A percentile compares a stretch with the other conserved stretches of the same genome.
Evolutionary conservation across 2,113 vertebrate genomes (phyloP).

Genomic region (Micronisus gabar): DNA sequence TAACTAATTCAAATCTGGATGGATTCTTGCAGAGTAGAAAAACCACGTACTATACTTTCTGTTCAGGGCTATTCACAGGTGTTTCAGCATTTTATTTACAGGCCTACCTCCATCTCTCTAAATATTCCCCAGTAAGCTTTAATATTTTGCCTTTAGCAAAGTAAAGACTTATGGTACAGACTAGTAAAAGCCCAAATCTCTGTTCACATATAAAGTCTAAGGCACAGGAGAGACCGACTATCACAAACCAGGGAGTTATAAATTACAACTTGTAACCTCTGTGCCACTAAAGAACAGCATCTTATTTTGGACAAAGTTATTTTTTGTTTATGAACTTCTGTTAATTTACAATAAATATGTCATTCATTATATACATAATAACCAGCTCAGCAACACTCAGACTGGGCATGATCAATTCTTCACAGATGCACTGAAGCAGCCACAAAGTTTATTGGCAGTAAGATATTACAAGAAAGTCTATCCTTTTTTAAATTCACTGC

Average conservation of each 20-base stretch:
- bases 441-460: background rate
- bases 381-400: background rate
- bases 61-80: background rate
- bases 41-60: background rate
- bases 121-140: background rate
- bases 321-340: background rate
- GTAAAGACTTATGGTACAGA: background rate
- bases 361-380: background rate
- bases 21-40: background rate
- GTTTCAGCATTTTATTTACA: background rate
- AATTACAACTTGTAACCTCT: background rate
- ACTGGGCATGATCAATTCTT: background rate
- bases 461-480: background rate
- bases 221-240: background rate
- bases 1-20: background rate
- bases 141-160: background rate
- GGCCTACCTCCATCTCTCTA: background rate
- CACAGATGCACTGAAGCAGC: background rate
- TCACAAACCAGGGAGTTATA: background rate
- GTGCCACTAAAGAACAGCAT: background rate
- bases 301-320: background rate
- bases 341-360: background rate
- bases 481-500: background rate
- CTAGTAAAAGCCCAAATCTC: background rate
- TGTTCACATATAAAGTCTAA: background rate